Percentiles rank a stretch among this genome's conserved stretches.
phyloP scores from a whole-genome alignment of 2,113 vertebrate species.

The Sprattus sprattus region DNA sequence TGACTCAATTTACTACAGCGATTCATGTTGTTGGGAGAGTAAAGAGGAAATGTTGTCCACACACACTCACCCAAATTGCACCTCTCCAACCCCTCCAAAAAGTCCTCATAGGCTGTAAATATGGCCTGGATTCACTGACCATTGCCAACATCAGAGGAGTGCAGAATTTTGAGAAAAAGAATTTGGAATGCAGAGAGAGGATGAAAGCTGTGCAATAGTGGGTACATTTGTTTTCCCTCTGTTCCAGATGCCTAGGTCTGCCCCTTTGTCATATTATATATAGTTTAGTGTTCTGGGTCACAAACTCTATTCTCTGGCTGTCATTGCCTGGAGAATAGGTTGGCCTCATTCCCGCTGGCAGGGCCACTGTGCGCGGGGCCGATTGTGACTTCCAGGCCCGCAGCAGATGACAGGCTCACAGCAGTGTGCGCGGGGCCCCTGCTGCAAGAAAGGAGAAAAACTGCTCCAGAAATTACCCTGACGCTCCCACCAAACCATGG shows the following conservation, averaged over 20 bases:
- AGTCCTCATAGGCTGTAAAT: background rate
- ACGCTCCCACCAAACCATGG: constrained; percentile 9
- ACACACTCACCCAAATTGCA: background rate
- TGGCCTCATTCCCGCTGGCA: constrained; percentile 82
- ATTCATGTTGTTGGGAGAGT: constrained; percentile 6
- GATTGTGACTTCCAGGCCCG: constrained; percentile 63
- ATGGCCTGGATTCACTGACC: background rate
- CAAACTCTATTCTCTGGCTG: constrained; percentile 74
- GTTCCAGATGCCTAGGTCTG: constrained; percentile 47
- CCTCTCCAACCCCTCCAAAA: background rate
- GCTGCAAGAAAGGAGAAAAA: constrained; percentile 41
- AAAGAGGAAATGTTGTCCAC: background rate
- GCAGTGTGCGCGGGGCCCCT: constrained; percentile 59
- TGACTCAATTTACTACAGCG: background rate
- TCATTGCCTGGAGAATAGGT: constrained; percentile 72
- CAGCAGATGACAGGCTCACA: constrained; percentile 69
- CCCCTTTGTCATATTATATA: constrained; percentile 64
- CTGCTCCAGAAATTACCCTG: constrained; percentile 34
- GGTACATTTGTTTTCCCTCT: constrained; percentile 50
- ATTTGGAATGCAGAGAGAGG: background rate
- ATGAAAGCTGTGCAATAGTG: background rate
- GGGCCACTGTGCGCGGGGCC: constrained; percentile 67
- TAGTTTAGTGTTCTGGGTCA: constrained; percentile 76
- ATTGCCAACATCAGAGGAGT: background rate
- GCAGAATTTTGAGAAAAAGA: background rate